Evolutionary conservation across 2,797 vertebrate genomes (phyloP), one percentile per base, ranked within the genome.

Genomic region (Varecia variegata): DNA sequence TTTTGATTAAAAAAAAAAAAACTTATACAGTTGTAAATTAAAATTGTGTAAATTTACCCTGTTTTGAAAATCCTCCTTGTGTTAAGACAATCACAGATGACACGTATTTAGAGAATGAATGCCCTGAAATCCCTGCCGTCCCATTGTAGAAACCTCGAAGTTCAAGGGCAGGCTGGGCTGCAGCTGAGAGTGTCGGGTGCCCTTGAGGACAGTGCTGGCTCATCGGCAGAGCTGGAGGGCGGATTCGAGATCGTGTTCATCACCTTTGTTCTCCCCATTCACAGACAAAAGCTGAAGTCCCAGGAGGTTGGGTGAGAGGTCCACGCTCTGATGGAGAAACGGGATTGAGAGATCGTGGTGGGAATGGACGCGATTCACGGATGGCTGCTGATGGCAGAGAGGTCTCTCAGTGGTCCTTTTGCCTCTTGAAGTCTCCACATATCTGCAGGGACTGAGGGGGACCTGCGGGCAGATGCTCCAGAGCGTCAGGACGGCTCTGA

Each of bases 21-120:
- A 7, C 45, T 70, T 70, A 56, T 21, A 88, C 93, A 96, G 71
- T 58, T 70, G 40, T 80, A 56, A 88, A 73, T 90, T 91, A 95
- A 93, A 82, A 35, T 74, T 30, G 18, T 76, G 76, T 89, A 45
- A 45, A 62, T 87, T 93, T 88, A 52, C 47, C 47, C 71, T 92
- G 52, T 52, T 93, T 80, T 70, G 88, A 92, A 84, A 88, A 81
- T 45, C 60, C 52, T 92, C 52, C 54, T 70, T 35, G 70, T 52
- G 35, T 52, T 65, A 65, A 73, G 56, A 62, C 47, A 90, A 93
- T 91, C 30, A 32, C 45, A 47, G 70, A 80, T 90, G 54, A 92
- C 68, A 43, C 45, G 56, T 68, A 58, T 89, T 77, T 30, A 13
- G 70, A 84, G 35, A 74, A 80, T 60, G 52, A 92, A 89, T 30